phyloP scores from a whole-genome alignment of 1,140 invertebrate genomes.

The Papilio aristodemus region DNA sequence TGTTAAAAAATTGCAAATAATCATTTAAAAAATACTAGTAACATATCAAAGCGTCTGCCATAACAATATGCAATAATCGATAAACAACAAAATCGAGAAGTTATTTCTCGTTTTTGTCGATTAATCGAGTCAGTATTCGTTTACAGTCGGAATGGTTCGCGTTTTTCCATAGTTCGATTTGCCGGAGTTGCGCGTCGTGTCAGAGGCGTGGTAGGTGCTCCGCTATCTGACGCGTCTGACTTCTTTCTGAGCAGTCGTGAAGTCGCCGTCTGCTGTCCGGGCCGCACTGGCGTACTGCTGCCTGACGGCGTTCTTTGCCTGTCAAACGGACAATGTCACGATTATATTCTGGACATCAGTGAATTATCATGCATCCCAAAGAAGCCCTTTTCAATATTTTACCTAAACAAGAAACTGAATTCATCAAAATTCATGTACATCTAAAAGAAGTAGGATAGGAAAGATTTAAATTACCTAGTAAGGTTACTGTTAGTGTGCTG shows the following conservation, averaged over 20 bases:
- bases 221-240: slow-evolving; percentile 83
- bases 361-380: slow-evolving; percentile 42
- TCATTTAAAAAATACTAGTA: slow-evolving; percentile 16
- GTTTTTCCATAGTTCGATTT: slow-evolving; percentile 71
- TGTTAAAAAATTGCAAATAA: slow-evolving; percentile 34
- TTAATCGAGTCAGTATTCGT: slow-evolving; percentile 46
- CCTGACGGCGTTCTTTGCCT: slow-evolving; percentile 87
- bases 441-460: slow-evolving; percentile 36
- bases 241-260: slow-evolving; percentile 84
- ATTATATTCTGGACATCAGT: slow-evolving; percentile 20
- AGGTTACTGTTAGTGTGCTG: slow-evolving; percentile 72
- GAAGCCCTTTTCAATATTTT: slow-evolving; percentile 34
- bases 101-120: slow-evolving; percentile 39
- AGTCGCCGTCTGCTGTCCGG: slow-evolving; percentile 82
- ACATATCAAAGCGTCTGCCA: slow-evolving; percentile 51
- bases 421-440: slow-evolving; percentile 16
- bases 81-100: slow-evolving; percentile 39
- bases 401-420: slow-evolving; percentile 35
- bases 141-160: slow-evolving; percentile 79
- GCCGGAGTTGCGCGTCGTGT: slow-evolving; percentile 67
- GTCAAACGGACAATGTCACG: slow-evolving; percentile 43
- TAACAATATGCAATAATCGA: slow-evolving; percentile 33
- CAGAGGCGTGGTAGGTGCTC: slow-evolving; percentile 64
- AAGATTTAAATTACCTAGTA: slow-evolving; percentile 68
- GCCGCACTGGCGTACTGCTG: slow-evolving; percentile 84